Evolutionary conservation across 2,797 vertebrate species (phyloP).

Genomic region (Tapirus indicus): DNA sequence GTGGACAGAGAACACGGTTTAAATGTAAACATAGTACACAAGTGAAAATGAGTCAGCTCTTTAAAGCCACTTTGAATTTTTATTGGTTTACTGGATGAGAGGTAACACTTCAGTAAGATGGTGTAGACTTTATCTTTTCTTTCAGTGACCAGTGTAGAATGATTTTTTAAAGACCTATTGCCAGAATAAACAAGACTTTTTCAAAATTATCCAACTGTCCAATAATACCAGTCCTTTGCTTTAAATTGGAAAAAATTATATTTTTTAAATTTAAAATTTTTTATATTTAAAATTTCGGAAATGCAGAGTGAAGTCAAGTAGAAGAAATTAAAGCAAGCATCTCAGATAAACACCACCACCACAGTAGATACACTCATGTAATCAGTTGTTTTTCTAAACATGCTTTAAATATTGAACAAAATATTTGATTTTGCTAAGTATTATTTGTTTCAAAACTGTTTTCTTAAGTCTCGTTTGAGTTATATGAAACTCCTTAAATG

Average conservation of each 20-base stretch:
- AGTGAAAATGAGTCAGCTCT: constrained; percentile 28
- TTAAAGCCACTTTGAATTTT: constrained; percentile 37
- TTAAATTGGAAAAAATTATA: constrained; percentile 5
- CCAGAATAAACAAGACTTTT: constrained; percentile 54
- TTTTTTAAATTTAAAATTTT: neutral
- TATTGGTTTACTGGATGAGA: constrained; percentile 21
- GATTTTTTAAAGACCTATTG: constrained; percentile 33
- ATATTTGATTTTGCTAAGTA: constrained; percentile 57
- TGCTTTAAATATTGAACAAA: constrained; percentile 59
- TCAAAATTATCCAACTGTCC: constrained; percentile 42
- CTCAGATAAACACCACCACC: constrained; percentile 36
- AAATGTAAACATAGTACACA: constrained; percentile 24
- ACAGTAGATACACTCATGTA: neutral
- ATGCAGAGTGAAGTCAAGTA: neutral
- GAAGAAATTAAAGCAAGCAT: constrained; percentile 44
- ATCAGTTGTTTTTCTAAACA: constrained; percentile 23
- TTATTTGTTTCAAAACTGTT: constrained; percentile 66
- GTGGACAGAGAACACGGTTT: constrained; percentile 17
- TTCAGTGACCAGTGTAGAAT: neutral
- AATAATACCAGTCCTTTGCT: constrained; percentile 39
- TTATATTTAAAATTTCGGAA: constrained; percentile 63
- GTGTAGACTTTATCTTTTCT: neutral
- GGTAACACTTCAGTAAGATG: neutral
- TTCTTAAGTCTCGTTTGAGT: constrained; percentile 62
- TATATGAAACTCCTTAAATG: constrained; percentile 73